phyloP scores from a whole-genome alignment of 2,797 vertebrate species.

The Pampus argenteus region DNA sequence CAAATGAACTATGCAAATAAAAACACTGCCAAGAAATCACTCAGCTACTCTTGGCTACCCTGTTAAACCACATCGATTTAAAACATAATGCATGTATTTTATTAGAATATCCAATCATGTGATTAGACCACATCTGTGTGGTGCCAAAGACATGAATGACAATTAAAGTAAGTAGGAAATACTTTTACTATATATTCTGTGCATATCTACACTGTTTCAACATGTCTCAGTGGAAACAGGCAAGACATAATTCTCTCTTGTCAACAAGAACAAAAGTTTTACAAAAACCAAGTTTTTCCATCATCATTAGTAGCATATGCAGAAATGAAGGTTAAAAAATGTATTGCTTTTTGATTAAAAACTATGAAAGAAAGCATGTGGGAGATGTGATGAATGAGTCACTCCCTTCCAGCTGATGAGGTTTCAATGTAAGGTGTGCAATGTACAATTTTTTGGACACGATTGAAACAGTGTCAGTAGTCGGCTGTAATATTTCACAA shows the following conservation, averaged over 20 bases:
- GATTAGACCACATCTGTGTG: not conserved
- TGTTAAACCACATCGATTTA: constrained; percentile 13
- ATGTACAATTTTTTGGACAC: constrained; percentile 21
- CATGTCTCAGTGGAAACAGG: not conserved
- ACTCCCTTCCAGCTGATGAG: constrained; percentile 11
- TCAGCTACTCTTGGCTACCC: constrained; percentile 27
- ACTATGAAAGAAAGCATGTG: not conserved
- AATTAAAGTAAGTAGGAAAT: not conserved
- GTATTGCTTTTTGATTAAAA: not conserved
- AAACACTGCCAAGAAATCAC: constrained; percentile 1
- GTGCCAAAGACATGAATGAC: constrained; percentile 27
- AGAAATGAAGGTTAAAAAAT: not conserved
- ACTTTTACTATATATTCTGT: not conserved
- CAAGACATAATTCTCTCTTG: too few species aligned
- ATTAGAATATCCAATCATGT: not conserved
- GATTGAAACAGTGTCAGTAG: constrained; percentile 24
- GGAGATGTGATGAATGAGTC: constrained; percentile 6
- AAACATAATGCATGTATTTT: not conserved
- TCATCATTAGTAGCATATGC: not conserved
- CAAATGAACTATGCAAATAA: constrained; percentile 17
- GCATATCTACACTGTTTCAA: not conserved
- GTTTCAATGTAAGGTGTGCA: constrained; percentile 27
- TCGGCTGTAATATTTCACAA: constrained; percentile 21
- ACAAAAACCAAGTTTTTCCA: too few species aligned
- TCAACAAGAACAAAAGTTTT: too few species aligned